A percentile compares a stretch with the other conserved stretches of the same genome.
Evolutionary conservation across 2,888 invertebrate genomes (phyloP).

Genomic region (Plagodis pulveraria): DNA sequence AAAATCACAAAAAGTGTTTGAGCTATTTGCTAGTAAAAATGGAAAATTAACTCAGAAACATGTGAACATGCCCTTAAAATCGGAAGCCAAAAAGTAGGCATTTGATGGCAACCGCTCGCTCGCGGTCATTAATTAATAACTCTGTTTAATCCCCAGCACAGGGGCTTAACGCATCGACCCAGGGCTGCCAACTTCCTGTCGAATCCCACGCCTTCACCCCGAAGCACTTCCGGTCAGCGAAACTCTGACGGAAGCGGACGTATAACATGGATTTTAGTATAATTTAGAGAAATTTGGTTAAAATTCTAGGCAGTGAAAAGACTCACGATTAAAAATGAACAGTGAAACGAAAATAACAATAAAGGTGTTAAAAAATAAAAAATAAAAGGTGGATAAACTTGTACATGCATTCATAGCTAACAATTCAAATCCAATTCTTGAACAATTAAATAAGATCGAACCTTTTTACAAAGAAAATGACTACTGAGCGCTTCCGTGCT

Average conservation of each 20-base stretch:
- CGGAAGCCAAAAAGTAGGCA: constrained; percentile 45
- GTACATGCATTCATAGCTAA: no score
- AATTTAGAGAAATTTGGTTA: constrained; percentile 25
- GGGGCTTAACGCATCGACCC: constrained; percentile 76
- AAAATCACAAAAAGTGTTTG: not conserved
- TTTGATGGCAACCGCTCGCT: constrained; percentile 64
- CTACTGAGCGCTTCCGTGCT: no score
- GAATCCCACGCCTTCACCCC: constrained; percentile 72
- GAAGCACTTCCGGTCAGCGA: constrained; percentile 76
- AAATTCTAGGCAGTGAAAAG: constrained; percentile 8
- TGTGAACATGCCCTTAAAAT: constrained; percentile 26
- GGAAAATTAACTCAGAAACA: no score
- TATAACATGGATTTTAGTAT: constrained; percentile 39
- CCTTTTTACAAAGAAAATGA: no score
- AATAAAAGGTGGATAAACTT: no score
- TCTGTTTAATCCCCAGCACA: constrained; percentile 69
- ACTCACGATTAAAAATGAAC: constrained; percentile 10
- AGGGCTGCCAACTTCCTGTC: constrained; percentile 74
- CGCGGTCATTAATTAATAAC: constrained; percentile 78
- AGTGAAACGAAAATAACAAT: constrained; percentile 3
- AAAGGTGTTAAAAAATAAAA: not conserved
- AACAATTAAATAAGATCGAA: no score
- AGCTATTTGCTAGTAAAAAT: no score
- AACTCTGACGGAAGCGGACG: constrained; percentile 62
- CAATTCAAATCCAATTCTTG: no score